A percentile compares a stretch with the other conserved stretches of the same genome.
Conservation (phyloP, 2,797 vertebrate species). For the Alcedo atthis region DNA sequence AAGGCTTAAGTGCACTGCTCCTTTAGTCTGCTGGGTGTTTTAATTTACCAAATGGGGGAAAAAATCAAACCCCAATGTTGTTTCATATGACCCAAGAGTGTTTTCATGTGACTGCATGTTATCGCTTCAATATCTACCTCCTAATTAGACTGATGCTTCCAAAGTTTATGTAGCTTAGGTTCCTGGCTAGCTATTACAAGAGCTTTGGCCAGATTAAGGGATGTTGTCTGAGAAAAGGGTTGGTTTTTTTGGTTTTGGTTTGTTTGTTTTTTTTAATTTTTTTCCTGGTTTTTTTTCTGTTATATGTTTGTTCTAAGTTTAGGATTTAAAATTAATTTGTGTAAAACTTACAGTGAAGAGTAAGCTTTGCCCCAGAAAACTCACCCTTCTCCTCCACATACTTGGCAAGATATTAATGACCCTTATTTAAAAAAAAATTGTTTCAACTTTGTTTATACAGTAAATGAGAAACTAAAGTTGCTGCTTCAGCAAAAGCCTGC, state of each 20-base stretch:
- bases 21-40: neutral
- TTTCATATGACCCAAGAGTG: neutral
- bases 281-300: neutral
- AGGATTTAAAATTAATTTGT: slow-evolving; percentile 17
- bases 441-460: neutral
- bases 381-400: neutral
- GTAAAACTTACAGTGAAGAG: neutral
- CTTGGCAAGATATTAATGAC: slow-evolving; percentile 8
- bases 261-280: no score
- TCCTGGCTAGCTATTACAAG: neutral
- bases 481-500: neutral
- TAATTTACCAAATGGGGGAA: neutral
- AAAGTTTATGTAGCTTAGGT: neutral
- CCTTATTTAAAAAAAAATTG: neutral
- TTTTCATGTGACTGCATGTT: neutral
- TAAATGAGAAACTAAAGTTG: neutral
- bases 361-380: neutral
- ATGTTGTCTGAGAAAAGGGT: slow-evolving; percentile 19
- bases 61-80: neutral
- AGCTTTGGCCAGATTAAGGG: neutral
- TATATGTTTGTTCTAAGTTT: neutral
- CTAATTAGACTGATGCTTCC: neutral
- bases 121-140: neutral
- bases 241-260: neutral
- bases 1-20: fast-evolving